A percentile compares a stretch with the other conserved stretches of the same genome.
These are phyloP conservation scores for Panurus biarmicus DNA, from an alignment of 2,113 vertebrate species.

Conservation along the genomic window DNA sequence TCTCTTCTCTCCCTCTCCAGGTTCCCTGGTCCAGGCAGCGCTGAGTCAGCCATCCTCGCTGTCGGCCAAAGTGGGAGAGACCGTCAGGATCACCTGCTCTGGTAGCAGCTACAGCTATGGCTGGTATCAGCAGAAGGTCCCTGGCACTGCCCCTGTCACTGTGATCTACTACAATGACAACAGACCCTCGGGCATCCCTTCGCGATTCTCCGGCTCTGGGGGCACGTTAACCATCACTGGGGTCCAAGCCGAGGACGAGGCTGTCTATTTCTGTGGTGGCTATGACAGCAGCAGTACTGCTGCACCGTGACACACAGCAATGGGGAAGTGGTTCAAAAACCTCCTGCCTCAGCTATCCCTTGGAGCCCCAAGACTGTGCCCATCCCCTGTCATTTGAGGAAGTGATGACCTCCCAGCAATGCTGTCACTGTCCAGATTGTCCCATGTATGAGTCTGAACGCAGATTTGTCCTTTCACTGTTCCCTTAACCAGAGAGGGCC, in stretches of 20 bases:
- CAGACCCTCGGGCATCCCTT: neutral
- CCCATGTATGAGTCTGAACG: too few relatives aligned
- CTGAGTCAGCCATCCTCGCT: accelerated
- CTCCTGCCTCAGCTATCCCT: neutral
- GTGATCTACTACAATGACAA: neutral
- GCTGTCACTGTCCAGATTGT: neutral
- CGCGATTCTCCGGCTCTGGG: neutral
- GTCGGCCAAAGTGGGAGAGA: accelerated
- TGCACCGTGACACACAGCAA: neutral
- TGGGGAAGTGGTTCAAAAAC: neutral
- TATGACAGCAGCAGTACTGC: neutral
- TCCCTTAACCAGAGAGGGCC: neutral
- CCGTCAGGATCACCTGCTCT: neutral
- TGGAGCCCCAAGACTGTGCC: neutral
- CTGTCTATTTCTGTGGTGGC: neutral
- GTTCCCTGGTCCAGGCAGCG: neutral
- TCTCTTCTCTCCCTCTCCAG: neutral
- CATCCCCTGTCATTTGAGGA: neutral
- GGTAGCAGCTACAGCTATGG: neutral
- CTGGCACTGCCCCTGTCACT: neutral
- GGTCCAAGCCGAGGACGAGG: conserved; percentile 9
- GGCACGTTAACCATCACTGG: neutral
- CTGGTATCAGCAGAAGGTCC: neutral
- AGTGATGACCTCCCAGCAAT: neutral
- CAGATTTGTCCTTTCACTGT: neutral